A percentile compares a stretch with the other conserved stretches of the same genome.
These are phyloP conservation scores for Apis laboriosa DNA, from an alignment of 1,140 invertebrate species.

Conservation along the genomic window DNA sequence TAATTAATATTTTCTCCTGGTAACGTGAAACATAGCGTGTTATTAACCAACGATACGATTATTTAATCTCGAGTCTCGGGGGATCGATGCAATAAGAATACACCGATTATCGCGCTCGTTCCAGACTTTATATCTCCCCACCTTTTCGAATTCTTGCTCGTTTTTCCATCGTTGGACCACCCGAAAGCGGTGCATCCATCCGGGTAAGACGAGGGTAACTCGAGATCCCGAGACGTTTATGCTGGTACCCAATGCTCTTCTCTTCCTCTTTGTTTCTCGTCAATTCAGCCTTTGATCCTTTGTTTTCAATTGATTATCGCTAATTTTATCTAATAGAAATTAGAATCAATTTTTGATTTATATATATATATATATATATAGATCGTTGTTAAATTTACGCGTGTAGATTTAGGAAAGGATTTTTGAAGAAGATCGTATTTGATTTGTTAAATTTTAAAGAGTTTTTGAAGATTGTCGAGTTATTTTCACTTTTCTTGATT, in stretches of 20 bases:
- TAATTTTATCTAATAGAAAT: no score
- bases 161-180: constrained; percentile 51
- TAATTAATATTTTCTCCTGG: no score
- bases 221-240: constrained; percentile 46
- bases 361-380: no score
- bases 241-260: constrained; percentile 31
- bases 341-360: no score
- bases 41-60: neutral
- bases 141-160: neutral
- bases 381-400: no score
- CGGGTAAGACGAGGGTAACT: constrained; percentile 44
- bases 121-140: neutral
- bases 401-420: no score
- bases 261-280: constrained; percentile 23
- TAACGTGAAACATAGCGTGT: neutral
- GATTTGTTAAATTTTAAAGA: no score
- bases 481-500: no score
- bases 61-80: neutral
- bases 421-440: no score
- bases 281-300: neutral
- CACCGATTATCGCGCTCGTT: neutral
- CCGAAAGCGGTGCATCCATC: constrained; percentile 53
- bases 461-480: no score
- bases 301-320: neutral
- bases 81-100: no score